A percentile compares a stretch with the other conserved stretches of the same genome.
phyloP scores from a whole-genome alignment of 1,140 invertebrate species.

The Drosophila malerkotliana region DNA sequence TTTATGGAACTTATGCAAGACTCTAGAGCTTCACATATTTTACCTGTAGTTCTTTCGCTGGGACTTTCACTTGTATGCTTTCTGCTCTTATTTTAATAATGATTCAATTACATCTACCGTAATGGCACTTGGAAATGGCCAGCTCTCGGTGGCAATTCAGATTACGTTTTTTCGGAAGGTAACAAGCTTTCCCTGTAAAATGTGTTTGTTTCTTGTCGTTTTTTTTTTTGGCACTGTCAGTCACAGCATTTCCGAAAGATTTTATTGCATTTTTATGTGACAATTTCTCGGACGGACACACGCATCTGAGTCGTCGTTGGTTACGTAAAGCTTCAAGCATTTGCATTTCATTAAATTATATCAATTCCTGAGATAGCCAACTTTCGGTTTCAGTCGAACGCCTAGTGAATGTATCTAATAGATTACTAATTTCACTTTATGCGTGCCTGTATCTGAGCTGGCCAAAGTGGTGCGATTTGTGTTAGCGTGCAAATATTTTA shows the following conservation, averaged over 20 bases:
- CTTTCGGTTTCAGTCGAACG: conserved; percentile 68
- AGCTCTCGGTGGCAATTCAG: conserved; percentile 37
- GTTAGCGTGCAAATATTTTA: conserved; percentile 77
- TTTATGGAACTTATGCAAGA: conserved; percentile 24
- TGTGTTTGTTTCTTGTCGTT: background rate
- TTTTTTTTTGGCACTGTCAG: conserved; percentile 33
- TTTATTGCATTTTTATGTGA: conserved; percentile 82
- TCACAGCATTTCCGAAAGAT: conserved; percentile 63
- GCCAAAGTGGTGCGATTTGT: conserved; percentile 45
- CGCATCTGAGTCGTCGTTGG: conserved; percentile 22
- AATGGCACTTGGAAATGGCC: conserved; percentile 68
- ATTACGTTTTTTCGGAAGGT: conserved; percentile 68
- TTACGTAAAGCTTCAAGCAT: conserved; percentile 53
- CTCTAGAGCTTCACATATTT: background rate
- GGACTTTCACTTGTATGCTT: conserved; percentile 55
- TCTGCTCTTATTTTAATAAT: conserved; percentile 53
- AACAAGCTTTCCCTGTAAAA: conserved; percentile 72
- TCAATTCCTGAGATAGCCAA: conserved; percentile 28
- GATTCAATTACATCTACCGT: conserved; percentile 71
- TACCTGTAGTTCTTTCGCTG: conserved; percentile 11
- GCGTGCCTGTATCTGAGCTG: conserved; percentile 59
- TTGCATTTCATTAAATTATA: conserved; percentile 37
- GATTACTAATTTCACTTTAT: conserved; percentile 77
- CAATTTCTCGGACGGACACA: conserved; percentile 54
- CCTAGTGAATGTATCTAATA: conserved; percentile 60